Base-by-base conservation (phyloP, 2,797 vertebrate genomes). In the Megalops cyprinoides region DNA sequence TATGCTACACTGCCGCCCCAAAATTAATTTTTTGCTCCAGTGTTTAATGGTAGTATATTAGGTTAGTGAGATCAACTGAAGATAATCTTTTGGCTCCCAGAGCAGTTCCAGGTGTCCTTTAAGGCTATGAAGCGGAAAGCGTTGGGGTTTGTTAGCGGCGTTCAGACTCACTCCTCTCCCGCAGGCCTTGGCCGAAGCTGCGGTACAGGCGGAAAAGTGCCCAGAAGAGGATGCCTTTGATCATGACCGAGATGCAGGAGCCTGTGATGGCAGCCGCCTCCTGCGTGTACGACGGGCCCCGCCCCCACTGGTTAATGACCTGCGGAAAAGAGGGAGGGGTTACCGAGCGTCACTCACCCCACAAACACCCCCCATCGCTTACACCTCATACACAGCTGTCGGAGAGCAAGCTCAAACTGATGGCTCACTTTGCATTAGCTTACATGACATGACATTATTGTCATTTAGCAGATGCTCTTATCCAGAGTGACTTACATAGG, bases 131-230 rank as follows among this genome's bases (percentile, higher is more conserved):
- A n/a, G n/a, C n/a, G n/a, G n/a, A n/a, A n/a, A n/a, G n/a, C n/a
- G n/a, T n/a, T n/a, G n/a, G n/a, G n/a, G n/a, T n/a, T n/a, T n/a
- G n/a, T n/a, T n/a, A n/a, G n/a, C n/a, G n/a, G n/a, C n/a, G n/a
- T n/a, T n/a, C n/a, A n/a, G n/a, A 93, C 95, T 96, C 89, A 96
- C 96, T 96, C 90, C 94, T 94, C 88, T 96, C 95, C 79, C 93
- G 90, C 81, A 96, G 91, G 80, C 95, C 95, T 82, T 95, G 96
- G 10, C 95, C 95, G 7, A 96, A 96, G 90, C 91, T 95, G 84
- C 85, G 90, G 80, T 95, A 93, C 81, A 97, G 90, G 0, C 88
- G 90, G 78, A 91, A 37, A 88, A 97, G 87, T 0, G 92, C 90
- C 94, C 94, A 93, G 56, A 96, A 85, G 44, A 97, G 88, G 76